Base-by-base conservation (phyloP, 2,888 invertebrate genomes). In the Strigamia transsilvanica region DNA sequence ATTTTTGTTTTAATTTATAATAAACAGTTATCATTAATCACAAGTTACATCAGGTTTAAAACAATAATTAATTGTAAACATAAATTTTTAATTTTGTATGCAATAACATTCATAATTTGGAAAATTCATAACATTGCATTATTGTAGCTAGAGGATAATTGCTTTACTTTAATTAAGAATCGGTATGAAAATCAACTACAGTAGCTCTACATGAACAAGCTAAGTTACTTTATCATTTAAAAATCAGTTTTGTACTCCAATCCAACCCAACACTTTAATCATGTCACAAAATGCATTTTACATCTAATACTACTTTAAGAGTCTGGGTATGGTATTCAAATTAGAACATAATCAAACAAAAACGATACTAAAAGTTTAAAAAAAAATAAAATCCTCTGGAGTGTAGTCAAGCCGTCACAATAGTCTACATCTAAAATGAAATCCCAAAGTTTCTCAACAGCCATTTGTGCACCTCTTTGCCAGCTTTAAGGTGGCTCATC, bases 371-470 rank as follows among this genome's bases (percentile, higher is more conserved):
- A 73, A 73, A 27, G 10, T 32, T 15, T 6, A 6, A 6, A 6
- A 51, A 27, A 32, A 73, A 73, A 66, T 27, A 27, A 27, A 66
- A 66, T 66, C n/a, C 27, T 73, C 32, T 32, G 27, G 27, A 32
- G 73, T 27, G 73, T 32, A 27, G 12, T 73, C 73, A 12, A 73
- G 18, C 7, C 12, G 61, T 6, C 61, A 23, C 61, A 18, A 66
- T 66, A 66, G 73, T 27, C 32, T 73, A 73, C 32, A 32, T 27
- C 73, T 15, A 73, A 73, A 73, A 73, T 73, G 73, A 32, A 73
- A 32, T 73, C 73, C 73, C 73, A 32, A 73, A 73, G 73, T 73
- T 73, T 73, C 73, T 15, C 73, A 73, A 73, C 73, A 73, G 73
- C 32, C 73, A 73, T 73, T 73, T 73, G 12, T 73, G 32, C 73